Base-by-base conservation (phyloP, 92 coral and sea anemone species). In the Bergia puertoricense region DNA sequence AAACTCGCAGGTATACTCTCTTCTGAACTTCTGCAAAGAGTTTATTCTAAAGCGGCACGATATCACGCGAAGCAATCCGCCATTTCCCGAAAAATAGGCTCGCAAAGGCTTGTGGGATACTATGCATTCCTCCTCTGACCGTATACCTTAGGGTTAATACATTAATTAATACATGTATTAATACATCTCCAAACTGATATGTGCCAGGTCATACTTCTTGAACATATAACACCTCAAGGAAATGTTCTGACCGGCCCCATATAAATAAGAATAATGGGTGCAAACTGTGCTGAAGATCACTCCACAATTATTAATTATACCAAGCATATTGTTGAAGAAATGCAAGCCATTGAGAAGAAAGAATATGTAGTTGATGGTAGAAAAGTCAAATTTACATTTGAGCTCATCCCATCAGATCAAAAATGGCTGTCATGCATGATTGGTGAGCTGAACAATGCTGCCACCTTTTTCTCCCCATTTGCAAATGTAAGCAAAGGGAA, bases 401-500 rank as follows among this genome's bases (percentile, higher is more conserved):
- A 88, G 76, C 84, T 88, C 41, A 76, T 88, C 54, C 81, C 86
- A 40, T 57, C 90, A 43, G 91, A 76, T 77, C 79, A 81, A 66
- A 88, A 88, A 84, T 92, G 94, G 94, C 62, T 89, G 15, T 92
- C 94, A 30, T 89, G 62, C 23, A 92, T 89, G 86, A 83, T 82
- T 48, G 92, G 94, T 15, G 92, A 80, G 76, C n/a, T 90, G 37
- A 85, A 89, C 51, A 91, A 91, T 79, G 90, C 91, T 15, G 91
- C 93, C 18, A 91, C 83, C 9, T 88, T 44, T 84, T 91, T 88
- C 40, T 91, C 89, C 39, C 79, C 91, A 78, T 91, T 81, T 86
- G 92, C 94, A 67, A 86, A 92, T 85, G 92, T 89, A 51, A 89
- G 77, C 86, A 79, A 74, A 4, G 62, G 79, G 88, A 36, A 65